These are phyloP conservation scores for Nebria ingens DNA, from an alignment of 1,140 invertebrate species.

Conservation along the genomic window DNA sequence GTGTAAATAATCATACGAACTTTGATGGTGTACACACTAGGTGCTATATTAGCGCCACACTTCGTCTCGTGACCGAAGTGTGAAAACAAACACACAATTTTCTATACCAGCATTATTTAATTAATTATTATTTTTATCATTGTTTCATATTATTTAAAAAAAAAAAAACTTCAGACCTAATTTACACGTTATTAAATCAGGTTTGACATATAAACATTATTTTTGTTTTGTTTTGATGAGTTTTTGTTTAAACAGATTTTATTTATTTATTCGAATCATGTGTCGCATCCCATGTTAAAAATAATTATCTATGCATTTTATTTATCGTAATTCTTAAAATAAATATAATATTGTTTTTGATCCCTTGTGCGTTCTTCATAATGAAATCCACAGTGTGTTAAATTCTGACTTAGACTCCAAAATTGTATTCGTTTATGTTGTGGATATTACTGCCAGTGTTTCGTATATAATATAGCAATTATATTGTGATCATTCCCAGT, in stretches of 20 bases:
- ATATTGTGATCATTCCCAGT: constrained; percentile 4
- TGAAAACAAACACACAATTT: not conserved
- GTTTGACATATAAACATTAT: not conserved
- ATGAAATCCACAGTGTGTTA: too few species aligned
- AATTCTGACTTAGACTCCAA: too few species aligned
- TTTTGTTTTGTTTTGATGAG: not conserved
- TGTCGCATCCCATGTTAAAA: not conserved
- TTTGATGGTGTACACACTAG: not conserved
- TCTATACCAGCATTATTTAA: not conserved
- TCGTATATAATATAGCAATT: constrained; percentile 1
- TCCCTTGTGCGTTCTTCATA: not conserved
- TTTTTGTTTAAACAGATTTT: not conserved
- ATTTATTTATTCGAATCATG: not conserved
- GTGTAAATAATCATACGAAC: not conserved
- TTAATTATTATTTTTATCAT: not conserved
- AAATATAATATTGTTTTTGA: not conserved
- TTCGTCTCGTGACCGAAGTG: not conserved
- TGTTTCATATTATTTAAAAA: too few species aligned
- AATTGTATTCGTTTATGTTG: too few species aligned
- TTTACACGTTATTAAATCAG: not conserved
- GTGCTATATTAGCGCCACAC: constrained; percentile 5
- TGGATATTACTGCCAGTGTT: not conserved
- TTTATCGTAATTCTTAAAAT: constrained; percentile 4
- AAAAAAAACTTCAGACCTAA: not conserved
- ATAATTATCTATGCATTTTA: constrained; percentile 1